A percentile compares a stretch with the other conserved stretches of the same genome.
phyloP scores from a whole-genome alignment of 1,140 invertebrate species.

The Oryctes rhinoceros region DNA sequence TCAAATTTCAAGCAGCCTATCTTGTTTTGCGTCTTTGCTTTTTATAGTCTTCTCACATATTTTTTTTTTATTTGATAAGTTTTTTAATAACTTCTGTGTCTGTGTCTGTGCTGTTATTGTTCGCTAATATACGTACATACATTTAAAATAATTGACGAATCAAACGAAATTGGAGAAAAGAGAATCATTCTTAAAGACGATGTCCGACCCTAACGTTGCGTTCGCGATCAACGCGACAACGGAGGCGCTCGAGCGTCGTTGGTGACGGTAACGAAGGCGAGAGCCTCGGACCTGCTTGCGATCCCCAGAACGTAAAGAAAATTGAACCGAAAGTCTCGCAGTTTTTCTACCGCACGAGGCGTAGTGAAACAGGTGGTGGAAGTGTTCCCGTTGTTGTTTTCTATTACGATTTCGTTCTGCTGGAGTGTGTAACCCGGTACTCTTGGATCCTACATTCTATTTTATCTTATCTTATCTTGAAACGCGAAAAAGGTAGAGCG shows the following conservation, averaged over 20 bases:
- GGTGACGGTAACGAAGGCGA: background rate
- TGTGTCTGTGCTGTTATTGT: conserved; percentile 39
- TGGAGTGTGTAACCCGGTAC: too few species aligned
- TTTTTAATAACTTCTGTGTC: conserved; percentile 18
- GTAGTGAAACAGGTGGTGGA: conserved; percentile 40
- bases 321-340: background rate
- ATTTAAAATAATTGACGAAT: too few species aligned
- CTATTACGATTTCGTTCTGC: too few species aligned
- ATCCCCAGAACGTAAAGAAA: background rate
- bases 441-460: background rate
- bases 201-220: background rate
- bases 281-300: background rate
- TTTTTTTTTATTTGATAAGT: too few species aligned
- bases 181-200: background rate
- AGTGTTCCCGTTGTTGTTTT: background rate
- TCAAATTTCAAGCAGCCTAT: too few species aligned
- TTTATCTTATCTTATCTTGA: conserved; percentile 30
- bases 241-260: background rate
- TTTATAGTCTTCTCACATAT: too few species aligned
- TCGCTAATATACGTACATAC: conserved; percentile 7
- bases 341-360: background rate
- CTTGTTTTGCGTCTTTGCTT: too few species aligned
- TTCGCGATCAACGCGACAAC: background rate
- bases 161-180: background rate
- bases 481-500: conserved; percentile 11